A percentile compares a stretch with the other conserved stretches of the same genome.
Conservation (phyloP, 2,888 invertebrate genomes). For the Strigamia transsilvanica region DNA sequence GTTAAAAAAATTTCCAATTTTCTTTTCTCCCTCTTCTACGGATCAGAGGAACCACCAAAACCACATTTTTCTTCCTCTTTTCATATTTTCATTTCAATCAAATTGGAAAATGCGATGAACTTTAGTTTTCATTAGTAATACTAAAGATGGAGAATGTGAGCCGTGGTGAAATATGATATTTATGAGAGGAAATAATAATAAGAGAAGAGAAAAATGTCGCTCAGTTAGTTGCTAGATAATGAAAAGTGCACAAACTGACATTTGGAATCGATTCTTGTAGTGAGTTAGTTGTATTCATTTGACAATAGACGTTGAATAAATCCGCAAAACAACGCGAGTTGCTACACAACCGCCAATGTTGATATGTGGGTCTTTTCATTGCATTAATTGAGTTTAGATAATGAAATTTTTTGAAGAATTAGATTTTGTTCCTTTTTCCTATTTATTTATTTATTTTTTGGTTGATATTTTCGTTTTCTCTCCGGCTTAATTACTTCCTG, state of each 20-base stretch:
- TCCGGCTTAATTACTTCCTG: slow-evolving; percentile 33
- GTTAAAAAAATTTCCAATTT: slow-evolving; percentile 32
- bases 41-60: slow-evolving; percentile 43
- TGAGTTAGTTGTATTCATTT: slow-evolving; percentile 31
- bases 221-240: slow-evolving; percentile 9
- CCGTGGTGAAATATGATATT: slow-evolving; percentile 6
- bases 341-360: not conserved
- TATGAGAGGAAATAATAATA: slow-evolving; percentile 14
- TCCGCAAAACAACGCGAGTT: slow-evolving; percentile 10
- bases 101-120: slow-evolving; percentile 45
- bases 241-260: slow-evolving; percentile 23
- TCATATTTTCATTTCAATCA: slow-evolving; percentile 40
- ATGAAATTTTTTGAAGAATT: not conserved
- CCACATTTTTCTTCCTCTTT: slow-evolving; percentile 33
- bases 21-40: slow-evolving; percentile 14
- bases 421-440: not conserved
- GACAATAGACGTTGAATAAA: slow-evolving; percentile 11
- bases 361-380: not conserved
- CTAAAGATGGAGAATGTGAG: not conserved
- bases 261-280: slow-evolving; percentile 26
- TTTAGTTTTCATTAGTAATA: slow-evolving; percentile 41
- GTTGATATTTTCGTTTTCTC: slow-evolving; percentile 7
- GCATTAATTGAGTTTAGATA: not conserved
- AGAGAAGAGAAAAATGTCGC: slow-evolving; percentile 26
- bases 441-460: not conserved